These are phyloP conservation scores for Prunella himalayana DNA, from an alignment of 2,113 vertebrate genomes.

Conservation along the genomic window DNA sequence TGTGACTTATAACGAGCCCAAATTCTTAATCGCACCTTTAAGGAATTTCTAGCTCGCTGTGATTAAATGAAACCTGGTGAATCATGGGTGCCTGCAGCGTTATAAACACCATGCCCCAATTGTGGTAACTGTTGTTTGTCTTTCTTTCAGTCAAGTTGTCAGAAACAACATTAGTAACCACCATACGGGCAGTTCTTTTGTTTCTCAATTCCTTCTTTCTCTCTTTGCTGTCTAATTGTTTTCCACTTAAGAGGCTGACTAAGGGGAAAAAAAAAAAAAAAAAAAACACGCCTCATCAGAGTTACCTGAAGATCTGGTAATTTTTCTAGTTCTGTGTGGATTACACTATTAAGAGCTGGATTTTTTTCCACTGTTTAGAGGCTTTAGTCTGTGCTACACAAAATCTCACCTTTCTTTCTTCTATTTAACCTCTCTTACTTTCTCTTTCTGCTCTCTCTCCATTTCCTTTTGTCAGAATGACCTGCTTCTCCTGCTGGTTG, in stretches of 20 bases:
- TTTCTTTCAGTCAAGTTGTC: conserved; percentile 51
- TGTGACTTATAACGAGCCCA: not conserved
- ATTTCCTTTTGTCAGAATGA: conserved; percentile 45
- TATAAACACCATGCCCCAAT: conserved; percentile 49
- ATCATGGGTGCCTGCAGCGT: conserved; percentile 50
- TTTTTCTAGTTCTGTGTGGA: not conserved
- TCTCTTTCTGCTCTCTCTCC: conserved; percentile 3
- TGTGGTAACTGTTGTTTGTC: conserved; percentile 56
- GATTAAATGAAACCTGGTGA: conserved; percentile 52
- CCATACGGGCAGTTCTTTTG: conserved; percentile 28
- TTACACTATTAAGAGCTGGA: not conserved
- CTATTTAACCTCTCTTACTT: conserved; percentile 16
- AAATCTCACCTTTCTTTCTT: not conserved
- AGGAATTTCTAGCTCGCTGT: conserved; percentile 7
- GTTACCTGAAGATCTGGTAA: not conserved
- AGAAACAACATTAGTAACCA: conserved; percentile 49
- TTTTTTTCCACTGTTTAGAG: not conserved
- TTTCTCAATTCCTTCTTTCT: conserved; percentile 34
- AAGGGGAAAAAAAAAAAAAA: not conserved
- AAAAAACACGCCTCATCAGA: not conserved
- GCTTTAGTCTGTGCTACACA: not conserved
- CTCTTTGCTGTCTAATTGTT: conserved; percentile 31
- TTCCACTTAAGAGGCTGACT: conserved; percentile 1
- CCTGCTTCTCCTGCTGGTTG: conserved; percentile 50
- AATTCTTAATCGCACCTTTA: conserved; percentile 46